Conservation (phyloP, 1,140 invertebrate species). For the Trichonephila clavata region DNA sequence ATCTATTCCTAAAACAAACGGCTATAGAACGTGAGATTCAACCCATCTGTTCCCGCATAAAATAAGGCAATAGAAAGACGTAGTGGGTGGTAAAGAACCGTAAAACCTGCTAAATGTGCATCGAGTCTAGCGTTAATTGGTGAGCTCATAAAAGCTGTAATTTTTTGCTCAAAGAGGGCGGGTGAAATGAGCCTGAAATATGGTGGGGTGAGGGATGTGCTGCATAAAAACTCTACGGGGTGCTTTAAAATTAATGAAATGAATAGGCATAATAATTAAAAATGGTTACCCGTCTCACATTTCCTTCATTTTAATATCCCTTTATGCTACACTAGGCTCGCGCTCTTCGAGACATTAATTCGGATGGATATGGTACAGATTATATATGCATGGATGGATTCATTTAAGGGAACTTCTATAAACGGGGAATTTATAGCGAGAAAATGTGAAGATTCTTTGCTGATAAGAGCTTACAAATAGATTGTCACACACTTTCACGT, state of each 20-base stretch:
- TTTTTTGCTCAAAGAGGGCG: slow-evolving; percentile 19
- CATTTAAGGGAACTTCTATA: too few relatives aligned
- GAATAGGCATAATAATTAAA: slow-evolving; percentile 61
- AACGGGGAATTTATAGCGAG: too few relatives aligned
- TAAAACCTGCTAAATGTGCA: slow-evolving; percentile 57
- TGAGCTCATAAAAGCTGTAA: slow-evolving; percentile 37
- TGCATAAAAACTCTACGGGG: slow-evolving; percentile 41
- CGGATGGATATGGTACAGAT: too few relatives aligned
- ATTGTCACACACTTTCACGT: too few relatives aligned
- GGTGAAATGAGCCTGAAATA: neutral
- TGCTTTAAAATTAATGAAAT: slow-evolving; percentile 68
- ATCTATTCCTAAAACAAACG: slow-evolving; percentile 64
- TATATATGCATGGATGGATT: too few relatives aligned
- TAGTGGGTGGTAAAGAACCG: slow-evolving; percentile 44
- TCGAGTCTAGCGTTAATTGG: slow-evolving; percentile 50
- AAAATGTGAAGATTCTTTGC: too few relatives aligned
- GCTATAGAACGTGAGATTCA: slow-evolving; percentile 55
- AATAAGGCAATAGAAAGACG: slow-evolving; percentile 65
- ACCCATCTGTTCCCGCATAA: slow-evolving; percentile 60
- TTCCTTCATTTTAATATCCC: neutral
- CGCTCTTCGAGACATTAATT: too few relatives aligned
- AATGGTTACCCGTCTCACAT: slow-evolving; percentile 17
- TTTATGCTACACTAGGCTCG: neutral
- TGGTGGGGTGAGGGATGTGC: neutral
- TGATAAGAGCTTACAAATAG: too few relatives aligned